Base-by-base conservation (phyloP, 2,888 invertebrate genomes). In the Tiphia femorata region DNA sequence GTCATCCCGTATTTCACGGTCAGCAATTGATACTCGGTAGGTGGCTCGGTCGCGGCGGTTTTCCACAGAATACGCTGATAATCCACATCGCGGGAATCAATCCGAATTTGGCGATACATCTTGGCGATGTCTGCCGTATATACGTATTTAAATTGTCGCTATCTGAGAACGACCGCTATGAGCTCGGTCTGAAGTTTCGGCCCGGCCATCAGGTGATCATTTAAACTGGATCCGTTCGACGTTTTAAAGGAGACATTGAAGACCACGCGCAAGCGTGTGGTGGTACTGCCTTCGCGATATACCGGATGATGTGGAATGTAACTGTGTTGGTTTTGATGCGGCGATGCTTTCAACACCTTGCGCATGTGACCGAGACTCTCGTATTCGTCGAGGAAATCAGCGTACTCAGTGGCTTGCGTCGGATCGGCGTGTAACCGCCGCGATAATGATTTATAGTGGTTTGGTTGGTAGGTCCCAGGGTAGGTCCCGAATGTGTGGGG, bases 1-100 rank as follows among this genome's bases (percentile, higher is more conserved):
- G 5, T 71, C 16, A 55, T 62, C 10, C 72, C 72, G 48, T 65
- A 43, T 1, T 21, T 43, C 2, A 35, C 35, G 1, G 37, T 51
- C 19, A 16, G 17, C 16, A 33, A 19, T 10, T 10, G 19, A 12
- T 16, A 35, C n/a, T 12, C 25, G 12, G 1, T 16, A 38, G 25
- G 25, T 14, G 33, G 33, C 3, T 47, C 23, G n/a, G 49, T 54
- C 6, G 48, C 49, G 6, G 37, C 35, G 29, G 35, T 48, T 20
- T 33, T n/a, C 19, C 7, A 42, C 49, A 29, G 25, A 49, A 1
- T 10, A 0, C 1, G 7, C 10, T 1, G 4, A 5, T 4, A n/a
- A n/a, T n/a, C n/a, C n/a, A n/a, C n/a, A n/a, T n/a, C n/a, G n/a
- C n/a, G n/a, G n/a, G n/a, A n/a, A n/a, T n/a, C n/a, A n/a, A n/a